Base-by-base conservation (phyloP, 1,140 invertebrate species). In the Battus philenor region DNA sequence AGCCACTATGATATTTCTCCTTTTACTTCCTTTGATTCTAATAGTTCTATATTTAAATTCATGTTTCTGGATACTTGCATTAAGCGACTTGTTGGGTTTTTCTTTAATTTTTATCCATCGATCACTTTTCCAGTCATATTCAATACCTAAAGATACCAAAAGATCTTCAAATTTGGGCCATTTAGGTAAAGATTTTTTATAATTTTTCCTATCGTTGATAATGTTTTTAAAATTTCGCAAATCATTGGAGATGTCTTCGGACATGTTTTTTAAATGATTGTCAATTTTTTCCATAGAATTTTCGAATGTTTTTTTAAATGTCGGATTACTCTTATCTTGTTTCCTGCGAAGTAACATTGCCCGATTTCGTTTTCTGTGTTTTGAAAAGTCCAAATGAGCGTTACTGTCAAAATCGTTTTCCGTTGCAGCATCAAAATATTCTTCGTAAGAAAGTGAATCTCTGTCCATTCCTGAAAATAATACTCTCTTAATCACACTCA, bases 161-260 rank as follows among this genome's bases (percentile, higher is more conserved):
- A 84, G 74, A 27, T 81, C 77, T 49, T 80, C 68, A 41, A 84
- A 84, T 56, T 68, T 81, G 5, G 80, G 80, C 80, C 80, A 81
- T 27, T 50, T 59, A 13, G 36, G 30, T 32, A 43, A n/a, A n/a
- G n/a, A n/a, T n/a, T n/a, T n/a, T n/a, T n/a, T n/a, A n/a, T n/a
- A n/a, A n/a, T n/a, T n/a, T n/a, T n/a, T n/a, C n/a, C n/a, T n/a
- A n/a, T n/a, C n/a, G n/a, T n/a, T n/a, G n/a, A n/a, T n/a, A n/a
- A n/a, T n/a, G n/a, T n/a, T n/a, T n/a, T n/a, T n/a, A n/a, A n/a
- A n/a, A n/a, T n/a, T n/a, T n/a, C n/a, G n/a, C n/a, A n/a, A n/a
- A n/a, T n/a, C n/a, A n/a, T n/a, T n/a, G n/a, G n/a, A n/a, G n/a
- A n/a, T n/a, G n/a, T 20, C 18, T 20, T 20, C 18, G 6, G 18